Evolutionary conservation across 2,113 vertebrate species (phyloP), one percentile per base, ranked within the genome.

Genomic region (Delphinus delphis): DNA sequence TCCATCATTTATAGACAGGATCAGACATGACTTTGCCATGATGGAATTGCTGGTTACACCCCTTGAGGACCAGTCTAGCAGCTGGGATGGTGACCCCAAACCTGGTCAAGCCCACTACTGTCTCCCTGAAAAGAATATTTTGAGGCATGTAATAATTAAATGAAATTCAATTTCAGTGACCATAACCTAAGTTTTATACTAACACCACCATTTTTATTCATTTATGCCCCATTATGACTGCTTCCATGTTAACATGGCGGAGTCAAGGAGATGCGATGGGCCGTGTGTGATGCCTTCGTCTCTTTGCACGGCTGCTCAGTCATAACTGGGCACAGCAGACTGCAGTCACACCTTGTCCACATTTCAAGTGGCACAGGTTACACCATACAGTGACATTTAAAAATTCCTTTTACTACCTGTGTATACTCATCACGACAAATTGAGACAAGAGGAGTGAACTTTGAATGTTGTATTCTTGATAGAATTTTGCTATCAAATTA

Each of bases 211-310:
- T 65, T 26, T 31, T 50, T 38, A 47, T 36, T 63, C n/a, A 70
- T 47, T 47, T 80, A 44, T 47, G 15, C 21, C 31, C 25, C 33
- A 15, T 55, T 73, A 7, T 31, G 77, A 65, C 9, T 5, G 62
- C 12, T 41, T 60, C 77, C 8, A 15, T 11, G 71, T n/a, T 53
- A 36, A 62, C 31, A 41, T 12, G 58, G 8, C 44, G 12, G 28
- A 60, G 33, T 23, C 1, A 3, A n/a, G 21, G 17, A 28, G 26
- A 14, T 7, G 3, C 20, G 7, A 33, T 8, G 60, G 71, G 28
- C 58, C 0, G 0, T 25, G 2, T 47, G 2, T 33, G 76, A 81
- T 12, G 2, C 12, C 31, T 6, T 18, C 9, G 0, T 36, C 12
- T 26, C 73, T 74, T 74, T 25, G 6, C 36, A 13, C 31, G 15